These are phyloP conservation scores for Stratiomys singularior DNA, from an alignment of 2,888 invertebrate species.

Conservation along the genomic window DNA sequence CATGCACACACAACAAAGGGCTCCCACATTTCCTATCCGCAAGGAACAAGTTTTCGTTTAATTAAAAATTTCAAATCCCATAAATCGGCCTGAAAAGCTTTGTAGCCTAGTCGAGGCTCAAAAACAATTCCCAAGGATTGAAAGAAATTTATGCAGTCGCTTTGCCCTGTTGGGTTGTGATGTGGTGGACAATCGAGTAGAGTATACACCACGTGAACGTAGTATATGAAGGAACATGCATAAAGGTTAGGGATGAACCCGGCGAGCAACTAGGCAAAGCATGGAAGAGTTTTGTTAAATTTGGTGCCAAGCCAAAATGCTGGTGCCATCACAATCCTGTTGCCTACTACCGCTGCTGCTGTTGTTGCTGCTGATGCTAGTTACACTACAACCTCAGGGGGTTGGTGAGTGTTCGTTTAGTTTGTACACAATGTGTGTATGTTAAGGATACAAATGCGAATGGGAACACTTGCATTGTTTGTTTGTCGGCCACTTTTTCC, in stretches of 20 bases:
- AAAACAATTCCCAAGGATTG: constrained; percentile 39
- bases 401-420: neutral
- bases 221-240: neutral
- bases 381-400: neutral
- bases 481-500: constrained; percentile 19
- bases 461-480: constrained; percentile 35
- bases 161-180: neutral
- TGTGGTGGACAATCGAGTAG: neutral
- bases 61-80: constrained; percentile 45
- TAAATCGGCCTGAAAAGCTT: constrained; percentile 37
- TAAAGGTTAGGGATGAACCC: constrained; percentile 6
- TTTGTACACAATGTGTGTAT: neutral
- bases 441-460: neutral
- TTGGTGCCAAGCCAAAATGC: constrained; percentile 34
- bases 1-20: neutral
- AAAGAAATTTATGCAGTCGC: constrained; percentile 36
- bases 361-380: neutral
- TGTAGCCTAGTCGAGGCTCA: constrained; percentile 28
- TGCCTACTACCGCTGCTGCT: too few relatives aligned
- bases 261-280: neutral
- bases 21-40: constrained; percentile 4
- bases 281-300: constrained; percentile 9
- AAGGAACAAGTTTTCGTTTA: constrained; percentile 43
- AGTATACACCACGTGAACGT: neutral
- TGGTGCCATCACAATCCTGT: neutral